Base-by-base conservation (phyloP, 2,888 invertebrate species). In the Teinopalpus imperialis region DNA sequence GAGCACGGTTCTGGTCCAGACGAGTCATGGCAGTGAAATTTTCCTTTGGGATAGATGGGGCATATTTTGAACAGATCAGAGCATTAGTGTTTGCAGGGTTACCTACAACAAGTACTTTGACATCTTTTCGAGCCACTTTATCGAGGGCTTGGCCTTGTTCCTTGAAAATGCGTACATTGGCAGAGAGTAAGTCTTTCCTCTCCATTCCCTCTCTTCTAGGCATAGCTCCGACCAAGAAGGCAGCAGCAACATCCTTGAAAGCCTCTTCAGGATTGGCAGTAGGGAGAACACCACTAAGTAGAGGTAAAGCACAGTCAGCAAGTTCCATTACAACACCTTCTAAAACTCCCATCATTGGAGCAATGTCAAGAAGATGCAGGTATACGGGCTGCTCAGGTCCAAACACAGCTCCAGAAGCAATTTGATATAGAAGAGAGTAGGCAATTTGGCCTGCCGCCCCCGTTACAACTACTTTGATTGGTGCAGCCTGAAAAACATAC, bases 81-180 rank as follows among this genome's bases (percentile, higher is more conserved):
- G 98, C 98, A 86, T 99, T 99, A 2, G 99, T 99, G 79, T 99
- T 99, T 9, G 99, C 99, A 37, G 99, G 99, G 81, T 99, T 99
- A 27, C 99, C 99, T 58, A 99, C 99, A 23, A 99, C 99, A 30
- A 99, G 90, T 2, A 92, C 97, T 90, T 98, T 99, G 29, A 98
- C 95, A 73, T 94, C 94, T 70, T 98, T 98, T 62, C 94, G 95
- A 20, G 98, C 97, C 73, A 92, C 91, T 73, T 96, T 93, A 69
- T 99, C 95, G 24, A 99, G 80, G 2, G 99, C 98, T 72, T 96
- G 94, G 7, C 99, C 99, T 89, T 99, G 99, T 39, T 94, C 95
- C 85, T 98, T 98, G 87, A 99, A 99, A 71, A 99, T 99, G 77
- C 96, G 97, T 2, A 99, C 98, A 83, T 99, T 99, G 21, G 98